Base-by-base conservation (phyloP, 2,113 vertebrate genomes). In the Colaptes auratus region DNA sequence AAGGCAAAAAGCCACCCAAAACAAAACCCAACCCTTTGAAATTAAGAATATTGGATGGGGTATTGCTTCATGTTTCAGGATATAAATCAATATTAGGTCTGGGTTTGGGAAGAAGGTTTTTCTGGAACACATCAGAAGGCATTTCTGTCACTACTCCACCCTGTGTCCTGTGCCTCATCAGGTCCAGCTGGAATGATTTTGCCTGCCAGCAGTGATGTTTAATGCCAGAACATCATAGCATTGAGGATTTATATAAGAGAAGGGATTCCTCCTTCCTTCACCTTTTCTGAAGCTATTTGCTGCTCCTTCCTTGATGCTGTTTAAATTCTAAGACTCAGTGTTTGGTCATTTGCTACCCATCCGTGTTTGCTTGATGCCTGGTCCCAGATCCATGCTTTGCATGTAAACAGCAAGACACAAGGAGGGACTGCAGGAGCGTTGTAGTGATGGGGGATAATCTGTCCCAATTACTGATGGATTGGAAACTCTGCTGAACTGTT, bases 1-100 rank as follows among this genome's bases (percentile, higher is more conserved):
- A 71, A 91, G 85, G 93, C 85, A 95, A 83, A 91, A 96, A 80
- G 83, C 71, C 71, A 92, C 87, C 44, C 42, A 69, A 94, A 96
- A 70, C 39, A 82, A 76, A 92, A 6, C 56, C 36, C 46, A 46
- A 1, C 56, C 80, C 65, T 86, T 76, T 86, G 82, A 81, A 88
- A 90, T 75, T 9, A 81, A 67, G 46, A 66, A 39, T 78, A 74
- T 58, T 90, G 80, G 56, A 86, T 5, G 44, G 61, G 36, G 10
- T 88, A 52, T 33, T 5, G 67, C 77, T 86, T 78, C 30, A 24
- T 71, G 76, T 73, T 90, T 63, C 28, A 39, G 82, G 48, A 30
- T 67, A 72, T 81, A 53, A 81, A 83, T 73, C 88, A 76, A 16
- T 83, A 67, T 60, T 27, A 78, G 81, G 14, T 72, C 42, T 86